Conservation (phyloP, 2,888 invertebrate genomes). For the Agriopis leucophaearia region DNA sequence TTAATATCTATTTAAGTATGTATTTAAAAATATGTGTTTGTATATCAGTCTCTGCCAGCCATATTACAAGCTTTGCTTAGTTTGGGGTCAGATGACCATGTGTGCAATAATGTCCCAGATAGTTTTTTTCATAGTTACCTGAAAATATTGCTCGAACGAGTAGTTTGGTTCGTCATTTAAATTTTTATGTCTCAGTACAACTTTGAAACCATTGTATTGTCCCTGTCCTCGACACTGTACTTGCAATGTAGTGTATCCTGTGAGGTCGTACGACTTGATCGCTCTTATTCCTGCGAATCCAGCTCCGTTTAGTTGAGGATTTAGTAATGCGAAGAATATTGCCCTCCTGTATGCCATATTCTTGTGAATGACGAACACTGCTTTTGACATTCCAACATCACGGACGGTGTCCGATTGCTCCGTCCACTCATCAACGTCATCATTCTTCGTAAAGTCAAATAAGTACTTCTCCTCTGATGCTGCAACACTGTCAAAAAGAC, state of each 20-base stretch:
- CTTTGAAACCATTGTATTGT: constrained; percentile 86
- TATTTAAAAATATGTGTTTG: too few relatives aligned
- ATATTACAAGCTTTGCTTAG: too few relatives aligned
- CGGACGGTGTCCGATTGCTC: constrained; percentile 89
- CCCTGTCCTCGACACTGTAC: constrained; percentile 87
- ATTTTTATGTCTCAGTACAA: constrained; percentile 86
- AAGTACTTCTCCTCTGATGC: constrained; percentile 67
- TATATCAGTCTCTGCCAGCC: too few relatives aligned
- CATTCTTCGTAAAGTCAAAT: constrained; percentile 86
- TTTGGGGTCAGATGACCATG: too few relatives aligned
- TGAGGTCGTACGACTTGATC: constrained; percentile 80
- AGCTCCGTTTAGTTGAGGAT: constrained; percentile 89
- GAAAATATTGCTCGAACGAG: constrained; percentile 87
- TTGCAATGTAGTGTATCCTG: constrained; percentile 78
- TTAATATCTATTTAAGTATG: too few relatives aligned
- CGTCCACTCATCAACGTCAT: constrained; percentile 84
- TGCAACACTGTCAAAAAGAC: constrained; percentile 51
- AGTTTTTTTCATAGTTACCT: too few relatives aligned
- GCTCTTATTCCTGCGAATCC: constrained; percentile 88
- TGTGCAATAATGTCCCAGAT: too few relatives aligned
- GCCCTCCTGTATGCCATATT: constrained; percentile 87
- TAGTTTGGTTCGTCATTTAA: constrained; percentile 85
- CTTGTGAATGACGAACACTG: constrained; percentile 85
- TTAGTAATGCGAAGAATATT: constrained; percentile 88
- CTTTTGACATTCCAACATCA: constrained; percentile 89